These are phyloP conservation scores for Drosophila malerkotliana DNA, from an alignment of 1,140 invertebrate genomes.

Conservation along the genomic window DNA sequence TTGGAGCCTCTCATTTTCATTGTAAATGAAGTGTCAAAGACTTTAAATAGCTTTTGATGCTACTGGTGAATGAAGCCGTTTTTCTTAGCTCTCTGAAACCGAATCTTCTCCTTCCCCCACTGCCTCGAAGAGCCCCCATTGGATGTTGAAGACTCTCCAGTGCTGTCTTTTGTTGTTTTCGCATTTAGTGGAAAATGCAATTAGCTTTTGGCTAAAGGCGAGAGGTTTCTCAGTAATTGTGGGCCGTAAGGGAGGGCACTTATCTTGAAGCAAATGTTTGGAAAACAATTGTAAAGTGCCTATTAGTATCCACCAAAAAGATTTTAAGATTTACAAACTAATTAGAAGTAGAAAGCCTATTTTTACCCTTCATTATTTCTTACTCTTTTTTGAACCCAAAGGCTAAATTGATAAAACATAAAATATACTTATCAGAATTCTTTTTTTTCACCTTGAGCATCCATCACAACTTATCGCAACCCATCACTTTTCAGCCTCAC, in stretches of 20 bases:
- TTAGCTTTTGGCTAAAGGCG: slow-evolving; percentile 33
- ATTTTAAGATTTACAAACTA: background rate
- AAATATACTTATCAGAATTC: background rate
- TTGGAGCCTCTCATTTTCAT: slow-evolving; percentile 70
- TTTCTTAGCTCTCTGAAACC: slow-evolving; percentile 48
- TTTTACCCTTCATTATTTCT: background rate
- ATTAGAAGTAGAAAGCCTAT: too few relatives aligned
- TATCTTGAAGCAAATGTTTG: slow-evolving; percentile 21
- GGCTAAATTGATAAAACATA: background rate
- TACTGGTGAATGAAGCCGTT: slow-evolving; percentile 77
- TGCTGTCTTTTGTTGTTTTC: slow-evolving; percentile 40
- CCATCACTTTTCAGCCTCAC: slow-evolving; percentile 15
- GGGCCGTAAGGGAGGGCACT: slow-evolving; percentile 5
- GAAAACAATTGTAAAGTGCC: slow-evolving; percentile 30
- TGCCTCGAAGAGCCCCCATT: background rate
- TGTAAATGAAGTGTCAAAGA: slow-evolving; percentile 83
- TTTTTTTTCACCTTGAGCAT: slow-evolving; percentile 26
- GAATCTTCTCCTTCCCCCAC: slow-evolving; percentile 21
- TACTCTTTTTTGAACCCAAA: background rate
- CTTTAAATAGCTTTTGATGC: slow-evolving; percentile 82
- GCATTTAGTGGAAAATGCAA: slow-evolving; percentile 54
- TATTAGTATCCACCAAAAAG: slow-evolving; percentile 11
- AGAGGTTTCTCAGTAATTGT: slow-evolving; percentile 43
- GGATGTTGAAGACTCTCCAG: background rate
- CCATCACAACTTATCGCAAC: slow-evolving; percentile 12